Conservation (phyloP, 2,113 vertebrate genomes). For the Pycnonotus jocosus region DNA sequence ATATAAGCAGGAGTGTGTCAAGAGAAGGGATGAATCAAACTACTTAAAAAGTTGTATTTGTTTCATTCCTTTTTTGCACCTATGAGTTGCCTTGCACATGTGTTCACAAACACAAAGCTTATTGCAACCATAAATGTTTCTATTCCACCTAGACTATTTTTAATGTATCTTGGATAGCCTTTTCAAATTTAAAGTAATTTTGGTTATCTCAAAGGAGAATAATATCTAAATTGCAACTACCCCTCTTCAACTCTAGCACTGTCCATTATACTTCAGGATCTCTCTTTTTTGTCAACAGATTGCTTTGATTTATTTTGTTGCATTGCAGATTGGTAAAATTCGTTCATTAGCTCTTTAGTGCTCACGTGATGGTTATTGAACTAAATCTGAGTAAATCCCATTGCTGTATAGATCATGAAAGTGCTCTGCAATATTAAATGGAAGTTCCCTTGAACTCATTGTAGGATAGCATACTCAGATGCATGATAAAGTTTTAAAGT, state of each 20-base stretch:
- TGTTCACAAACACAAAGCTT: background rate
- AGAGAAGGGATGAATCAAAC: background rate
- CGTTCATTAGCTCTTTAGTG: background rate
- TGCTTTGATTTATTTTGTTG: background rate
- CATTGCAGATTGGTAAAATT: background rate
- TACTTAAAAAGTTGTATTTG: background rate
- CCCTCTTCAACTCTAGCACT: background rate
- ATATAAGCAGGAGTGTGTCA: background rate
- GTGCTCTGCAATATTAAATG: background rate
- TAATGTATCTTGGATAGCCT: background rate
- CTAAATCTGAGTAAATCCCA: background rate
- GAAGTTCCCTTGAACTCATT: background rate
- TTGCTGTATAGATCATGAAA: background rate
- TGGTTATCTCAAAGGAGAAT: background rate
- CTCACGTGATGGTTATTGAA: background rate
- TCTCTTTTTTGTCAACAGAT: background rate
- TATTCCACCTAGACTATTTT: background rate
- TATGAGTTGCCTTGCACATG: background rate
- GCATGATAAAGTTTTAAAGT: background rate
- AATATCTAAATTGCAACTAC: background rate
- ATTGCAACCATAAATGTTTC: background rate
- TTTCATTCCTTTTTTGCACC: background rate
- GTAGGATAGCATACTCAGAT: background rate
- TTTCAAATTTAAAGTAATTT: background rate
- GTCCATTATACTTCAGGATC: background rate